These are phyloP conservation scores for Argentina silus DNA, from an alignment of 2,797 vertebrate species.

Conservation along the genomic window DNA sequence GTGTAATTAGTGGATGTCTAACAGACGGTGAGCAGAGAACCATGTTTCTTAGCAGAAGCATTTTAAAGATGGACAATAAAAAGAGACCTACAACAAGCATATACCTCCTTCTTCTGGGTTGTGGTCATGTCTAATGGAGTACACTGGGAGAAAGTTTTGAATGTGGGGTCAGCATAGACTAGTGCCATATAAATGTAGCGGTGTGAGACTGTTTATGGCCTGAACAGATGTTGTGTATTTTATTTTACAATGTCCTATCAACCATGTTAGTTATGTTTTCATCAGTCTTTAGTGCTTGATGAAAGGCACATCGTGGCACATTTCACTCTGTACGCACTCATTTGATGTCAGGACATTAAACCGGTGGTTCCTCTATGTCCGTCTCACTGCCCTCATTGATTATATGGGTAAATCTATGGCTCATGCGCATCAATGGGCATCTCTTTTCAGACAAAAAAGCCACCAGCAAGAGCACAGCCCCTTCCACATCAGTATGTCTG, in stretches of 20 bases:
- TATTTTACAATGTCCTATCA: slow-evolving; percentile 26
- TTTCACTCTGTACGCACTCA: slow-evolving; percentile 28
- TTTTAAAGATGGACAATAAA: slow-evolving; percentile 59
- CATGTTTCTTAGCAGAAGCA: slow-evolving; percentile 40
- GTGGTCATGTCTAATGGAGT: slow-evolving; percentile 23
- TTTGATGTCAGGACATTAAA: slow-evolving; percentile 22
- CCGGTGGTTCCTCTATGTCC: slow-evolving; percentile 17
- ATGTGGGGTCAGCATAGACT: slow-evolving; percentile 25
- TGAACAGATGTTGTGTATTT: slow-evolving; percentile 49
- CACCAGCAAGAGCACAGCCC: not conserved
- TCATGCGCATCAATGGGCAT: slow-evolving; percentile 17
- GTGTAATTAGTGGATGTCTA: not conserved
- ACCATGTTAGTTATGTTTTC: slow-evolving; percentile 36
- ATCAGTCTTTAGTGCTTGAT: slow-evolving; percentile 38
- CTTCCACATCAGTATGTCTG: not conserved
- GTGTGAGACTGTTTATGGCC: slow-evolving; percentile 19
- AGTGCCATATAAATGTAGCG: slow-evolving; percentile 35
- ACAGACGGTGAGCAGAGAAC: slow-evolving; percentile 57
- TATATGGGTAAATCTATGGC: slow-evolving; percentile 19
- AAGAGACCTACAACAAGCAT: slow-evolving; percentile 53
- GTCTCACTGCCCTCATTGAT: slow-evolving; percentile 21
- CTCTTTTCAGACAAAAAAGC: slow-evolving; percentile 21
- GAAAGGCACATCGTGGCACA: slow-evolving; percentile 30
- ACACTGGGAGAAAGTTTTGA: not conserved
- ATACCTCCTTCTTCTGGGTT: slow-evolving; percentile 46